Base-by-base conservation (phyloP, 2,888 invertebrate genomes). In the Teleiodes luculella region DNA sequence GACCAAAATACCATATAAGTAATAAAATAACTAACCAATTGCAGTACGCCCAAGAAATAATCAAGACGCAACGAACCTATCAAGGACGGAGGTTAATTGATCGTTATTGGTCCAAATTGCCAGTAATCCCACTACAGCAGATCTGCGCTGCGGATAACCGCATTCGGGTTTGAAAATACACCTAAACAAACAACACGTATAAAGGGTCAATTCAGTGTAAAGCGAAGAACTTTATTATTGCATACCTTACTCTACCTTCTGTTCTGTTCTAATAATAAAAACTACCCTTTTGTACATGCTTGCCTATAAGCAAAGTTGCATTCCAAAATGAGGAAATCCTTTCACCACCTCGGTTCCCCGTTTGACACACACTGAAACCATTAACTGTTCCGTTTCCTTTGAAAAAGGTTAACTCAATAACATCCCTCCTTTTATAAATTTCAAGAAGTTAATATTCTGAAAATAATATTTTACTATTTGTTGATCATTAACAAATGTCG, bases 321-420 rank as follows among this genome's bases (percentile, higher is more conserved):
- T 43, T 13, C 43, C 28, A 24, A 13, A 28, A 43, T 20, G 24
- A 46, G 48, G 48, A 48, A 20, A 48, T 35, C 48, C 35, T 48
- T 35, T 48, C 48, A 24, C n/a, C 48, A 48, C 43, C 13, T 28
- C 28, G 24, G 43, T 28, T 43, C n/a, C 28, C 43, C 8, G 33
- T 30, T 35, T 20, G 11, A 31, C 18, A 13, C 48, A 24, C 14
- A 31, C 50, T 50, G 28, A 37, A 50, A 50, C 14, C 39, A 50
- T 50, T 50, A 50, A 28, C 28, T 8, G 37, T 28, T 50, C 39
- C 50, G 37, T 50, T 50, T 50, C 50, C 36, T 49, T 33, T 16
- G 20, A 33, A 31, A 35, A 30, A 14, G 20, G 11, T 8, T 18
- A 18, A 11, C 36, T 13, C 36, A 13, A 13, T 14, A n/a, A 35